These are phyloP conservation scores for Lates japonicus DNA, from an alignment of 2,797 vertebrate species.

Conservation along the genomic window DNA sequence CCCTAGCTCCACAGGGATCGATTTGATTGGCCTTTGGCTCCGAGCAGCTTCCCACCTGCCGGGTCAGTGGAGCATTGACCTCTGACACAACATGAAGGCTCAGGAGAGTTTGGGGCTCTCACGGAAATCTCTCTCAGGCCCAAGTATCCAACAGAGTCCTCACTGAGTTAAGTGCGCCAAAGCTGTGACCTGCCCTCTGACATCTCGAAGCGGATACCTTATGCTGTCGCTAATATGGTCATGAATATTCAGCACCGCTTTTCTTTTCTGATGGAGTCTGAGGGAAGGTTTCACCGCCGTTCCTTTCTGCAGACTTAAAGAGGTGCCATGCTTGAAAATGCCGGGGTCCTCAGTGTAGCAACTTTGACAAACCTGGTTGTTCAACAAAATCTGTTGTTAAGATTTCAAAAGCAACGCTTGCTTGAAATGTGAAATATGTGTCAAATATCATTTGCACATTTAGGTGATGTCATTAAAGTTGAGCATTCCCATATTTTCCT, in stretches of 20 bases:
- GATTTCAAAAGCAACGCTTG: background rate
- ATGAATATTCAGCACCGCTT: slow-evolving; percentile 83
- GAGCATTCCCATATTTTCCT: background rate
- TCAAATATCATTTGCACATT: background rate
- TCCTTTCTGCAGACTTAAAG: slow-evolving; percentile 67
- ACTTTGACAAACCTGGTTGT: slow-evolving; percentile 33
- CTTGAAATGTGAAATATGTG: background rate
- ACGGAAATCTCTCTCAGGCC: slow-evolving; percentile 46
- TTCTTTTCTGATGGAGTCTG: slow-evolving; percentile 70
- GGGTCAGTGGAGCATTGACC: slow-evolving; percentile 57
- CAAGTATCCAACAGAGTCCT: slow-evolving; percentile 52
- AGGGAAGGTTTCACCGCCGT: slow-evolving; percentile 72
- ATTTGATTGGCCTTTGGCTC: slow-evolving; percentile 72
- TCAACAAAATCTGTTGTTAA: slow-evolving; percentile 24
- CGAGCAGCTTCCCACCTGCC: slow-evolving; percentile 56
- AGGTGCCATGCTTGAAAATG: slow-evolving; percentile 77
- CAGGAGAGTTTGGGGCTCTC: slow-evolving; percentile 42
- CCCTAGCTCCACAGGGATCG: slow-evolving; percentile 52
- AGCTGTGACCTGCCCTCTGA: slow-evolving; percentile 72
- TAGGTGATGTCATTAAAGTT: background rate
- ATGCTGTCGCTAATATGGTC: slow-evolving; percentile 74
- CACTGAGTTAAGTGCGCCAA: slow-evolving; percentile 63
- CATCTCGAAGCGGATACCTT: slow-evolving; percentile 78
- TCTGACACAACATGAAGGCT: slow-evolving; percentile 59
- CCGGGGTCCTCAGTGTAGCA: slow-evolving; percentile 42